Percentiles rank a stretch among this genome's conserved stretches.
These are phyloP conservation scores for Drosophila siamana DNA, from an alignment of 2,888 invertebrate species.

Conservation along the genomic window DNA sequence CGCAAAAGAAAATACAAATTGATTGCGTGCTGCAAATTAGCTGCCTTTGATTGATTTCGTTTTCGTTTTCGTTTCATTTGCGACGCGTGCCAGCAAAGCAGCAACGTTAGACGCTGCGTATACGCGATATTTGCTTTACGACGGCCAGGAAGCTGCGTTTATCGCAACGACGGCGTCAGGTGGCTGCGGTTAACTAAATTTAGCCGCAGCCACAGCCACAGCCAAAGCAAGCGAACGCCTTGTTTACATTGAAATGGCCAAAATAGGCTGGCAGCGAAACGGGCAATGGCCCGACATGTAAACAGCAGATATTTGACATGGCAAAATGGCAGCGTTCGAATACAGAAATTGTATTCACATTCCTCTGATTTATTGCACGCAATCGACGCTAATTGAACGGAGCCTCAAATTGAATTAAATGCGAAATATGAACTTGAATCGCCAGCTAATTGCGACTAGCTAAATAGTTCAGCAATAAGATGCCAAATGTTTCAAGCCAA, in stretches of 20 bases:
- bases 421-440: conserved; percentile 7
- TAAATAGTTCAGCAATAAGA: no score
- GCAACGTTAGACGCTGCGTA: conserved; percentile 32
- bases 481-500: no score
- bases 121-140: conserved; percentile 27
- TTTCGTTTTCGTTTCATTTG: conserved; percentile 49
- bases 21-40: conserved; percentile 74
- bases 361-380: background rate
- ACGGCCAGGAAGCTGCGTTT: conserved; percentile 49
- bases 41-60: conserved; percentile 72
- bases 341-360: conserved; percentile 18
- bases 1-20: conserved; percentile 45
- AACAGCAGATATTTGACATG: conserved; percentile 27
- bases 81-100: conserved; percentile 11
- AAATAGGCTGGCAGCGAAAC: conserved; percentile 30
- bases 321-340: conserved; percentile 7
- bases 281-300: conserved; percentile 58
- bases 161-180: background rate
- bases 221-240: background rate
- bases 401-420: background rate
- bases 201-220: conserved; percentile 30
- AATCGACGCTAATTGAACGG: background rate
- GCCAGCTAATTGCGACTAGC: no score
- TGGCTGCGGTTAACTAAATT: conserved; percentile 28
- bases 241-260: conserved; percentile 43